A percentile compares a stretch with the other conserved stretches of the same genome.
phyloP scores from a whole-genome alignment of 2,113 vertebrate species.

The Centropus bengalensis region DNA sequence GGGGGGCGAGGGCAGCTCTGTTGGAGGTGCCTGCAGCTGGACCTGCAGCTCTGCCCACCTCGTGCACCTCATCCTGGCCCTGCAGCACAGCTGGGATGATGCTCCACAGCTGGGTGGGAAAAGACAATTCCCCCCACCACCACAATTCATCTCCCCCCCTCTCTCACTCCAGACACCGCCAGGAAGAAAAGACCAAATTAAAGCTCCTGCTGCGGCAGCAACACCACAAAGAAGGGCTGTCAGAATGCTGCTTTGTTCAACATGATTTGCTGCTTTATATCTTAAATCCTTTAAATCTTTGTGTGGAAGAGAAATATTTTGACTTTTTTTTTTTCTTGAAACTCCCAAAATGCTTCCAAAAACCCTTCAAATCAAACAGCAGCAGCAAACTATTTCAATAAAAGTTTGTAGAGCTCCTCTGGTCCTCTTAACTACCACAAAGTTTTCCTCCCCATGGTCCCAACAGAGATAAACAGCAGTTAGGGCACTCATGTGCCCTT shows the following conservation, averaged over 20 bases:
- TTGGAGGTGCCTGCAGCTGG: neutral
- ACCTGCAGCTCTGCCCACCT: accelerated
- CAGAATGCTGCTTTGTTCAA: accelerated
- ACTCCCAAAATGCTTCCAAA: neutral
- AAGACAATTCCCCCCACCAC: neutral
- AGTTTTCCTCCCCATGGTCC: neutral
- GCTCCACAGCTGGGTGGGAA: neutral
- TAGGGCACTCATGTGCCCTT: accelerated
- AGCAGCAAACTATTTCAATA: neutral
- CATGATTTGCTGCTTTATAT: accelerated
- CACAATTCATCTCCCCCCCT: neutral
- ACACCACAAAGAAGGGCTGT: neutral
- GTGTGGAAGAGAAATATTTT: neutral
- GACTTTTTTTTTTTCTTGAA: neutral
- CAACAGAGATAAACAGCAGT: neutral
- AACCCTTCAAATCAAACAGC: accelerated
- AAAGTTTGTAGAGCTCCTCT: neutral
- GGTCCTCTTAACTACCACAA: neutral
- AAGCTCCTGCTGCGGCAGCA: neutral
- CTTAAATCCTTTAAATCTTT: neutral
- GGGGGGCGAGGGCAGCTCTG: neutral
- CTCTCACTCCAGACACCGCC: neutral
- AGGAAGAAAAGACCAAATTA: neutral
- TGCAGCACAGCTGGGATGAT: neutral
- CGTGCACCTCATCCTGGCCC: accelerated